These are phyloP conservation scores for Periplaneta americana DNA, from an alignment of 1,140 invertebrate genomes.

Conservation along the genomic window DNA sequence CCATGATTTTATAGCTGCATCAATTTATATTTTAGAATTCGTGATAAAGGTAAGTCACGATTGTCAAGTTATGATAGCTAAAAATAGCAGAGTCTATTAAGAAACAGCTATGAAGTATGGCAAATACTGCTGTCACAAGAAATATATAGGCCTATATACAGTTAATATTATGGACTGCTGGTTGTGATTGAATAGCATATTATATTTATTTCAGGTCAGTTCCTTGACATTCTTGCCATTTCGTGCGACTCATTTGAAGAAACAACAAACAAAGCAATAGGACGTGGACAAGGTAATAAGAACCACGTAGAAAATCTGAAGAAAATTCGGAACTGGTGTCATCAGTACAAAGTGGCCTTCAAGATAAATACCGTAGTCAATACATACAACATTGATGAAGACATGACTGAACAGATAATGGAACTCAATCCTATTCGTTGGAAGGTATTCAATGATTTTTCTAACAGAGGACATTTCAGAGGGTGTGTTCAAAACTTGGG, in stretches of 20 bases:
- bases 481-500: too few relatives aligned
- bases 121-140: too few relatives aligned
- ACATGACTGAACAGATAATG: constrained; percentile 37
- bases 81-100: too few relatives aligned
- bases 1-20: too few relatives aligned
- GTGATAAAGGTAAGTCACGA: too few relatives aligned
- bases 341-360: constrained; percentile 39
- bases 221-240: constrained; percentile 39
- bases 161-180: too few relatives aligned
- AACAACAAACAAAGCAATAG: constrained; percentile 37
- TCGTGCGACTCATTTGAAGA: constrained; percentile 41
- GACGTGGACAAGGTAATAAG: constrained; percentile 33
- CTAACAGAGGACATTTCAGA: too few relatives aligned
- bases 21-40: too few relatives aligned
- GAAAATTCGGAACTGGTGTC: constrained; percentile 38
- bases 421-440: constrained; percentile 38
- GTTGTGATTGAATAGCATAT: background rate
- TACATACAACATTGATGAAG: constrained; percentile 41
- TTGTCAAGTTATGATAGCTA: too few relatives aligned
- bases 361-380: constrained; percentile 49
- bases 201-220: constrained; percentile 23
- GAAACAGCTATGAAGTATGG: too few relatives aligned
- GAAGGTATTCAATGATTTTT: too few relatives aligned
- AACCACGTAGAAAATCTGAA: constrained; percentile 37
- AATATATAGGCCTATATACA: too few relatives aligned